Evolutionary conservation across 2,888 invertebrate genomes (phyloP), one percentile per base, ranked within the genome.

Genomic region (Rotaria macrura): DNA sequence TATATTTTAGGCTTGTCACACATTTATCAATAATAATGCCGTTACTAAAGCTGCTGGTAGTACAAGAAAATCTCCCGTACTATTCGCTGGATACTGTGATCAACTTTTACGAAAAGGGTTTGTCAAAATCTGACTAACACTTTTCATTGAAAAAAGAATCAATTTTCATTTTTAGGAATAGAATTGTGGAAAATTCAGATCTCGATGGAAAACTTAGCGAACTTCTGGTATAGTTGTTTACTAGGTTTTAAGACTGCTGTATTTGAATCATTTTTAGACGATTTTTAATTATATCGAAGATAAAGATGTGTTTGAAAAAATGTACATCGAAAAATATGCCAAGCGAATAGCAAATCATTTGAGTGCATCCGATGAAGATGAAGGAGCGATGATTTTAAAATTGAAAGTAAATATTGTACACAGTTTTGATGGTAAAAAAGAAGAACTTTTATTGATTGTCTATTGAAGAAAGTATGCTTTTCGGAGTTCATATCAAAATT

Each of bases 271-370:
- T n/a, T n/a, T n/a, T n/a, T n/a, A n/a, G n/a, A n/a, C 86, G 88
- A 97, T 98, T 85, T 99, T 99, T 92, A 98, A 98, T 92, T 99
- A 99, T 91, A 96, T 99, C 87, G 98, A 98, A 91, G 98, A 99
- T 92, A 99, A 99, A 91, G 99, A 99, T 91, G 98, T 99, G 85
- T 99, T 98, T 93, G 98, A 99, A 92, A 98, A 97, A 92, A 99
- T 98, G 91, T 99, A 99, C 92, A 96, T 96, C 90, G 98, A 98
- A 93, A 97, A 98, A 97, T 92, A 99, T 88, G 98, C 98, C 72
- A 98, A 92, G n/a, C 93, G 99, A 87, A 93, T 99, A 88, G 98
- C 99, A 6, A 95, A 95, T 90, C 97, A 98, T 90, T 95, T 97
- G 94, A 97, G 97, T 5, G 97, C 98, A 65, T 96, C 96, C 89